Percentiles rank a stretch among this genome's conserved stretches.
phyloP scores from a whole-genome alignment of 2,113 vertebrate genomes.

The Shinisaurus crocodilurus region DNA sequence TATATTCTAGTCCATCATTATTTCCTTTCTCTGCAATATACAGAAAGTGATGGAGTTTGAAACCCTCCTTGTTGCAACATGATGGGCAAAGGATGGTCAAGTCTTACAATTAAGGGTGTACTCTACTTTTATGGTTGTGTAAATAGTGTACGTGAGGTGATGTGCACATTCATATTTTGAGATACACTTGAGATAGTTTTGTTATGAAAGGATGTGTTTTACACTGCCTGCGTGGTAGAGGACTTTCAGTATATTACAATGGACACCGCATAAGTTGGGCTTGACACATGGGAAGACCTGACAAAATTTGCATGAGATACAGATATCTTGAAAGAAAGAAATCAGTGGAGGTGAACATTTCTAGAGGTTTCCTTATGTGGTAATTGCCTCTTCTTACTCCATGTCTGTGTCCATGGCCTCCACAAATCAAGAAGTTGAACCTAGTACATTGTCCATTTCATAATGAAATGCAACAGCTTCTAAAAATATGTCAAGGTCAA shows the following conservation, averaged over 20 bases:
- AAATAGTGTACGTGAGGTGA: no score
- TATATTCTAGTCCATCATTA: not conserved
- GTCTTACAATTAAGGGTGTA: no score
- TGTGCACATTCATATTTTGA: not conserved
- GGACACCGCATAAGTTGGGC: not conserved
- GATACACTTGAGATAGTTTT: not conserved
- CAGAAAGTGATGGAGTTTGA: not conserved
- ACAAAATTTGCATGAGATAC: not conserved
- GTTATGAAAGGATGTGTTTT: not conserved
- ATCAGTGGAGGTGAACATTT: not conserved
- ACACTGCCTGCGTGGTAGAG: not conserved
- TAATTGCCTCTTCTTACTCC: not conserved
- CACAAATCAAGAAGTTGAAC: not conserved
- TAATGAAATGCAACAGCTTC: not conserved
- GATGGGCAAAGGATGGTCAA: no score
- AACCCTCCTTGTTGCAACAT: no score
- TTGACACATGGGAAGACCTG: not conserved
- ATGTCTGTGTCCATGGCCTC: not conserved
- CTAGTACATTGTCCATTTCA: not conserved
- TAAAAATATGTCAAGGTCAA: slow-evolving; percentile 26
- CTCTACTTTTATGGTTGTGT: no score
- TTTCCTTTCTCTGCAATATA: not conserved
- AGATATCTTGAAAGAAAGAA: not conserved
- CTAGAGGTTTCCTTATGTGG: not conserved
- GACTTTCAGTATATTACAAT: not conserved